These are phyloP conservation scores for Dugesia japonica DNA, from an alignment of 2,888 invertebrate genomes.

Conservation along the genomic window DNA sequence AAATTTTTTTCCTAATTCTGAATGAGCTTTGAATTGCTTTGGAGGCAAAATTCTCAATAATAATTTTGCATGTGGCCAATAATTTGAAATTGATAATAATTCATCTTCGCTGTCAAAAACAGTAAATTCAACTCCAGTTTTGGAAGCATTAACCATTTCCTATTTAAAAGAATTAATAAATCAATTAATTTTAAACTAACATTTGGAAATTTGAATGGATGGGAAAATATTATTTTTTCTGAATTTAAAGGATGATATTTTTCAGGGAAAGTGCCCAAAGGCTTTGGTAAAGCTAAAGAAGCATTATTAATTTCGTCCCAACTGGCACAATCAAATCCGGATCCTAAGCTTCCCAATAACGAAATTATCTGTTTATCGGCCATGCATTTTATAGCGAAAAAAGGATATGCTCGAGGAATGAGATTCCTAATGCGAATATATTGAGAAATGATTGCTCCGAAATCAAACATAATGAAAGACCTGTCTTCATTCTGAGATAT, in stretches of 20 bases:
- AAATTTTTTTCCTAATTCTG: background rate
- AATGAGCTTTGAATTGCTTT: background rate
- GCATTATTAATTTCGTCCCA: background rate
- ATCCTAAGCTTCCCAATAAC: background rate
- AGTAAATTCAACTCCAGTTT: background rate
- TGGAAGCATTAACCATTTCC: background rate
- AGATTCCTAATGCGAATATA: background rate
- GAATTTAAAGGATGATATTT: conserved; percentile 4
- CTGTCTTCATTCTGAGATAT: background rate
- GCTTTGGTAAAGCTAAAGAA: background rate
- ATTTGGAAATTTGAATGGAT: background rate
- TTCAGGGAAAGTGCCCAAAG: background rate
- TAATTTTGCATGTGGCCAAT: background rate
- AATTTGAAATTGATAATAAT: background rate
- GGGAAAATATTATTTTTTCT: background rate
- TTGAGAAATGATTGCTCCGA: background rate
- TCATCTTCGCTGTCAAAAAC: background rate
- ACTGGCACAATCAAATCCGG: conserved; percentile 4
- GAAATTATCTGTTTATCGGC: background rate
- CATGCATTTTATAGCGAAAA: background rate
- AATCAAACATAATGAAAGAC: background rate
- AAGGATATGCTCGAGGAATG: background rate
- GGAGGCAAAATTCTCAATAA: background rate
- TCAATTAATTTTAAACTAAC: background rate
- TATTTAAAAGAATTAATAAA: background rate